Conservation (phyloP, 2,888 invertebrate species). For the Ormyrus nitidulus region DNA sequence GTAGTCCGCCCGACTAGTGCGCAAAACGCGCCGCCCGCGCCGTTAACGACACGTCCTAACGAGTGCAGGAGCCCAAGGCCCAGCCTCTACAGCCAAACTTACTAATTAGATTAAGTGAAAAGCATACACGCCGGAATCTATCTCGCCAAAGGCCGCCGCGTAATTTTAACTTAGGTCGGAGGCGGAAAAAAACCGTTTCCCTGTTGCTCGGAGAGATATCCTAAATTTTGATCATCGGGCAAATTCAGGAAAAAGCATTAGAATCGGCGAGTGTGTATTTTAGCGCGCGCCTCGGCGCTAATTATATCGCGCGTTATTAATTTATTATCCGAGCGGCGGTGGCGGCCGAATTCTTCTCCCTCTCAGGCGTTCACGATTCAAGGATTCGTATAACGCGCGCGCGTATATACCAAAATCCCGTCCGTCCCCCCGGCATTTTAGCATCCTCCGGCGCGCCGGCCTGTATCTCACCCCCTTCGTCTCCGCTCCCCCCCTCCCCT, state of each 20-base stretch:
- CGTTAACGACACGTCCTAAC: conserved; percentile 27
- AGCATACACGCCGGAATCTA: conserved; percentile 15
- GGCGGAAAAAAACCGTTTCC: conserved; percentile 5
- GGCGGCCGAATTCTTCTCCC: conserved; percentile 52
- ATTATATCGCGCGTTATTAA: conserved; percentile 50
- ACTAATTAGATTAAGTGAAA: conserved; percentile 37
- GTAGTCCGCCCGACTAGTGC: neutral
- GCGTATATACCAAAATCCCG: conserved; percentile 41
- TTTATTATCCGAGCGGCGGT: conserved; percentile 41
- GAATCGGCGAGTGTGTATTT: neutral
- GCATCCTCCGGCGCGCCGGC: conserved; percentile 17
- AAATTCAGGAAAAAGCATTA: neutral
- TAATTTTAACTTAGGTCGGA: too few species aligned
- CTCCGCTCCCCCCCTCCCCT: conserved; percentile 60
- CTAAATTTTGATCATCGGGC: conserved; percentile 29
- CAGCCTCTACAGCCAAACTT: conserved; percentile 11
- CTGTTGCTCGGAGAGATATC: neutral
- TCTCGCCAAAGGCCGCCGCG: neutral
- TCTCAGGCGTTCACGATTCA: conserved; percentile 36
- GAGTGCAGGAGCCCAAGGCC: neutral
- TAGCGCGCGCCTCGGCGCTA: conserved; percentile 25
- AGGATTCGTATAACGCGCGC: conserved; percentile 39
- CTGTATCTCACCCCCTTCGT: conserved; percentile 29
- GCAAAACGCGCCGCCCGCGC: conserved; percentile 13
- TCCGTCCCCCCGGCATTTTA: conserved; percentile 43